Percentiles rank a stretch among this genome's conserved stretches.
Evolutionary conservation across 2,797 vertebrate genomes (phyloP).

Genomic region (Periparus ater): DNA sequence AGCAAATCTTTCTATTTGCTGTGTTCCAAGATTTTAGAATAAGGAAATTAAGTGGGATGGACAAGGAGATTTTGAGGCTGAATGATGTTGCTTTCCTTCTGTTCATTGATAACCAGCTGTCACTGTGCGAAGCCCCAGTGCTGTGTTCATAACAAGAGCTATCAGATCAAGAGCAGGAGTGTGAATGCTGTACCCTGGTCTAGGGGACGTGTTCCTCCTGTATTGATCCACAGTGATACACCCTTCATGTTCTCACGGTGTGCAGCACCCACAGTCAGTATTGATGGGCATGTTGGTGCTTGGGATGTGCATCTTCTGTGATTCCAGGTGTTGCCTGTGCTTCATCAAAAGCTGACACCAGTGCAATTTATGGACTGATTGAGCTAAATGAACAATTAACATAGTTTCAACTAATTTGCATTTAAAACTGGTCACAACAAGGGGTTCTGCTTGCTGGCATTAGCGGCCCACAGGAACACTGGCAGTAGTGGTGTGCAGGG

Average conservation of each 20-base stretch:
- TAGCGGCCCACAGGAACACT: neutral
- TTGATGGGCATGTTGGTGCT: neutral
- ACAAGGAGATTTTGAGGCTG: neutral
- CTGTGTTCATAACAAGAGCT: neutral
- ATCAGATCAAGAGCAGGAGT: neutral
- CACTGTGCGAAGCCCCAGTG: neutral
- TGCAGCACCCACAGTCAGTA: neutral
- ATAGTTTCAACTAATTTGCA: neutral
- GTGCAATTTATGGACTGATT: neutral
- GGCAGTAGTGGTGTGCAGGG: neutral
- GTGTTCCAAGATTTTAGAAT: neutral
- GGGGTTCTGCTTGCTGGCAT: neutral
- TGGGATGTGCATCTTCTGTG: neutral
- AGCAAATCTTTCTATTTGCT: neutral
- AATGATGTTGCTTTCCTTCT: conserved; percentile 33
- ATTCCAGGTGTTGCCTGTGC: neutral
- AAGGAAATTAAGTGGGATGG: conserved; percentile 24
- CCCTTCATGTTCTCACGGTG: neutral
- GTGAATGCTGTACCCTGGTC: neutral
- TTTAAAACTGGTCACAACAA: neutral
- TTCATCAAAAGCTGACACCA: neutral
- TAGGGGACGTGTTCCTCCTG: neutral
- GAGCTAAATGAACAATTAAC: neutral
- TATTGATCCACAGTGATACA: neutral
- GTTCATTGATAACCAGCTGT: conserved; percentile 44